Evolutionary conservation across 2,888 invertebrate species (phyloP).

Genomic region (Congeria kusceri): DNA sequence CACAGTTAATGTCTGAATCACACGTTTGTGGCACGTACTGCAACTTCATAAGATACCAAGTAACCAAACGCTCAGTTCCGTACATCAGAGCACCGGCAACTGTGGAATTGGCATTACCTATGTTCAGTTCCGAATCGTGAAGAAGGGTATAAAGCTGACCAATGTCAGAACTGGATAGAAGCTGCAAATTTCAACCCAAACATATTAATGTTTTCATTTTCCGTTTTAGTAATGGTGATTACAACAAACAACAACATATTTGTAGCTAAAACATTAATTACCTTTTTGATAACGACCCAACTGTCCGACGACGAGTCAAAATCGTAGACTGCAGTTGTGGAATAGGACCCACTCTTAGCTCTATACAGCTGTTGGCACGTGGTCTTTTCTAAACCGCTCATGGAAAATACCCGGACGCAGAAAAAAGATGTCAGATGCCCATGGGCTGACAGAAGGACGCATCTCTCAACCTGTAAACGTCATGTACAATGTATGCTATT

Average conservation of each 20-base stretch:
- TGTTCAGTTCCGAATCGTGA: conserved; percentile 38
- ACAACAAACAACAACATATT: too few relatives aligned
- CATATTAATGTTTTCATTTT: too few relatives aligned
- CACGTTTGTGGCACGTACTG: conserved; percentile 22
- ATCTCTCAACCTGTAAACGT: background rate
- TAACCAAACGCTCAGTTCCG: conserved; percentile 36
- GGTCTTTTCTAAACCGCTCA: background rate
- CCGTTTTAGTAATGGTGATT: too few relatives aligned
- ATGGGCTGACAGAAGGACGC: conserved; percentile 5
- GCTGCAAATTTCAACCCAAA: conserved; percentile 9
- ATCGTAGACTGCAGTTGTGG: conserved; percentile 26
- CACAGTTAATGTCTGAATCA: conserved; percentile 4
- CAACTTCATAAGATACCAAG: conserved; percentile 43
- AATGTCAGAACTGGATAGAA: conserved; percentile 29
- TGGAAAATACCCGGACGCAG: conserved; percentile 18
- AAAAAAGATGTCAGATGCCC: conserved; percentile 1
- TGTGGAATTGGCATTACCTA: conserved; percentile 11
- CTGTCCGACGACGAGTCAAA: conserved; percentile 3
- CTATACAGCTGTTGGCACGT: background rate
- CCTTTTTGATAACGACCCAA: conserved; percentile 19
- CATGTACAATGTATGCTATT: too few relatives aligned
- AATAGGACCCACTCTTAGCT: background rate
- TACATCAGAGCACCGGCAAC: conserved; percentile 25
- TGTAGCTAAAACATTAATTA: too few relatives aligned
- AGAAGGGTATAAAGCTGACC: conserved; percentile 19